Base-by-base conservation (phyloP, 1,140 invertebrate species). In the Nasonia longicornis region DNA sequence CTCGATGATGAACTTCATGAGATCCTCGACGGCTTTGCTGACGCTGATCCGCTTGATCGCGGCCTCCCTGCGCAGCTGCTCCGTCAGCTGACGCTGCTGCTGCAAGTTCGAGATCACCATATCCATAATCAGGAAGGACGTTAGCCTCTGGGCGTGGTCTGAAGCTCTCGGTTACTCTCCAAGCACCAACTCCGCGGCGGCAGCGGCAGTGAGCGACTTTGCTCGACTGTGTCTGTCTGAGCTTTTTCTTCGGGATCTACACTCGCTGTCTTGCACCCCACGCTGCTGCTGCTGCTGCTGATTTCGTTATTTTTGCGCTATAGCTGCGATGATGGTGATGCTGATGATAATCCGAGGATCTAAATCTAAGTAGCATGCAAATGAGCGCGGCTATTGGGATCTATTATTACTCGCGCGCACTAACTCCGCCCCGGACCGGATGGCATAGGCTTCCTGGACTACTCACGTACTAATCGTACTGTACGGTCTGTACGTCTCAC, bases 21-120 rank as follows among this genome's bases (percentile, higher is more conserved):
- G 97, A 86, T 99, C 97, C 84, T 97, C 95, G 77, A 98, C 95
- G 45, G 97, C 97, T 87, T 96, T 95, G 20, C 97, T 98, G 2
- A 95, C 94, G 64, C 94, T 95, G 83, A 98, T 95, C 11, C 97
- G 94, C 87, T 96, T 97, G 64, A 98, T 94, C 42, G 95, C 94
- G 35, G 97, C 97, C 91, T 99, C 98, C 31, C 97, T 93, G 75
- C 97, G 93, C 76, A 99, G 93, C 91, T 99, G 98, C 86, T 99
- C 97, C 31, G 97, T 98, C 84, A 98, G 92, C 91, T 96, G 94
- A 85, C 97, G 94, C 91, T 98, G 97, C 90, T 98, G 97, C 90
- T 97, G 96, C 85, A 97, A 92, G 89, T 94, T 96, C 82, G 96
- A 95, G 91, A 96, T 96, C 93, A 96, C 95, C 95, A 96, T 96